A percentile compares a stretch with the other conserved stretches of the same genome.
These are phyloP conservation scores for Mythimna albipuncta DNA, from an alignment of 2,888 invertebrate species.

Conservation along the genomic window DNA sequence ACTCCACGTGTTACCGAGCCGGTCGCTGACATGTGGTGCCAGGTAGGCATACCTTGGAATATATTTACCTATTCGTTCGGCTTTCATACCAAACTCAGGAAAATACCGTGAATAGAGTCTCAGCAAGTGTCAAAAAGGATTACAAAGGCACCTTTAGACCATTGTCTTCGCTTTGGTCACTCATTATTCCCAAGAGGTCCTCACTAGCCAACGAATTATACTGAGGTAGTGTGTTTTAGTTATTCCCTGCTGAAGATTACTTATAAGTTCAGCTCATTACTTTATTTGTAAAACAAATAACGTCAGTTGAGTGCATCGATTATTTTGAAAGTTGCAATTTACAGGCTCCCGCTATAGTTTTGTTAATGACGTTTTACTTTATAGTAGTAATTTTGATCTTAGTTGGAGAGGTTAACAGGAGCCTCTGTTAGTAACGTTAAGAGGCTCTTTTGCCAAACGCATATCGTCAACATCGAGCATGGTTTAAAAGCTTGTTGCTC, in stretches of 20 bases:
- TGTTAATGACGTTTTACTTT: not conserved
- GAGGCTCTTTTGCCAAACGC: too few species aligned
- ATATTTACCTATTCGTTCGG: conserved; percentile 15
- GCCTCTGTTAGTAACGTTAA: not conserved
- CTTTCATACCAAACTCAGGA: conserved; percentile 11
- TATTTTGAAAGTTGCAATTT: not conserved
- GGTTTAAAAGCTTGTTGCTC: too few species aligned
- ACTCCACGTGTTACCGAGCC: not conserved
- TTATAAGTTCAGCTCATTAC: too few species aligned
- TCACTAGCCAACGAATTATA: conserved; percentile 30
- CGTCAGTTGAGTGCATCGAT: not conserved
- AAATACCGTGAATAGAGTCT: conserved; percentile 29
- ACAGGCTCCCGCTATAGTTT: too few species aligned
- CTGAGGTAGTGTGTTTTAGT: conserved; percentile 14
- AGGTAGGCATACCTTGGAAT: conserved; percentile 3
- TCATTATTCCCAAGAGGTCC: conserved; percentile 34
- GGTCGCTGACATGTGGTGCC: conserved; percentile 4
- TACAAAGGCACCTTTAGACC: conserved; percentile 19
- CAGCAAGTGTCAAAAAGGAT: conserved; percentile 40
- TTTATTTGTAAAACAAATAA: too few species aligned
- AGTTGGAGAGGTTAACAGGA: not conserved
- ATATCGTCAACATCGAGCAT: too few species aligned
- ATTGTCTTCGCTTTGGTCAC: conserved; percentile 37
- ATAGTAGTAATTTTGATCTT: not conserved
- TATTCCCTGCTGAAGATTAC: conserved; percentile 3